phyloP scores from a whole-genome alignment of 2,888 invertebrate genomes.

The Bombylius discolor region DNA sequence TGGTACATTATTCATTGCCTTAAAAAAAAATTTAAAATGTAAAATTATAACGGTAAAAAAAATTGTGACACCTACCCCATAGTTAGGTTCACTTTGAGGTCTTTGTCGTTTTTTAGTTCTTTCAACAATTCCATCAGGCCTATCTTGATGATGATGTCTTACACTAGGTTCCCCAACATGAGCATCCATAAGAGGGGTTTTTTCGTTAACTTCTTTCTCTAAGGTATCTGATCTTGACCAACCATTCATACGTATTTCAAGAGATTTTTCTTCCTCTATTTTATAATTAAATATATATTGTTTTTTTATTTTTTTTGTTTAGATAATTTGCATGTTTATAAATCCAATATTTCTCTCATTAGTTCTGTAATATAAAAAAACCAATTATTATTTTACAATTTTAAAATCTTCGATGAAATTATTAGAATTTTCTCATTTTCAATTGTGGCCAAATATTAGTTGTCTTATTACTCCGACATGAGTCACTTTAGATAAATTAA shows the following conservation, averaged over 20 bases:
- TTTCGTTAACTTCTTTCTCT: slow-evolving; percentile 37
- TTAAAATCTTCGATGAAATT: too few species aligned
- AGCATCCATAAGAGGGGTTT: slow-evolving; percentile 74
- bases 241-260: slow-evolving; percentile 1
- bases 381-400: too few species aligned
- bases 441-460: too few species aligned
- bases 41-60: neutral
- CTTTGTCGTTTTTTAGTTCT: slow-evolving; percentile 43
- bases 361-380: too few species aligned
- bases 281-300: too few species aligned
- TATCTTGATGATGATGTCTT: slow-evolving; percentile 21
- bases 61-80: slow-evolving; percentile 37
- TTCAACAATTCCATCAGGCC: slow-evolving; percentile 41
- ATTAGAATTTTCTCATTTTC: too few species aligned
- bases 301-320: too few species aligned
- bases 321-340: too few species aligned
- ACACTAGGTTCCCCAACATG: slow-evolving; percentile 40
- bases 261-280: too few species aligned
- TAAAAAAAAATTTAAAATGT: neutral
- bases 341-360: too few species aligned
- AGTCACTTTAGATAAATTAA: too few species aligned
- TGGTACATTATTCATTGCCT: slow-evolving; percentile 17
- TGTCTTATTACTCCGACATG: too few species aligned
- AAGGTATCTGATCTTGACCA: neutral
- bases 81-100: slow-evolving; percentile 39